These are phyloP conservation scores for Rhyacophila brunnea DNA, from an alignment of 1,140 invertebrate genomes.

Conservation along the genomic window DNA sequence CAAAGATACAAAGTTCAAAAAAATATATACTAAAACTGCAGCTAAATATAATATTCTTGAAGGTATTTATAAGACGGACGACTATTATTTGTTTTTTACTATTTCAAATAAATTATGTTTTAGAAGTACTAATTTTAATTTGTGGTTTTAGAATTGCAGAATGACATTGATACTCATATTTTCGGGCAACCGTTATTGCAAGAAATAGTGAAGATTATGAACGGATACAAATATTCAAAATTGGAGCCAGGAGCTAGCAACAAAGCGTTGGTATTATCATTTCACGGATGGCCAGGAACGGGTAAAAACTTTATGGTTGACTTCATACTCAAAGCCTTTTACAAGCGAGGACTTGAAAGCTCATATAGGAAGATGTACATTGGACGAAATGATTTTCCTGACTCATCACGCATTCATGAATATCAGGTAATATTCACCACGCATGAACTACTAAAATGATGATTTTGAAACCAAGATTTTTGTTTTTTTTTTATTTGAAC, in stretches of 20 bases:
- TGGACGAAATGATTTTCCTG: constrained; percentile 76
- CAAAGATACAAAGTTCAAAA: neutral
- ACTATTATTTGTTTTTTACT: neutral
- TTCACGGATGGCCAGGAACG: constrained; percentile 79
- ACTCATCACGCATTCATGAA: constrained; percentile 49
- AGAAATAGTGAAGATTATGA: constrained; percentile 13
- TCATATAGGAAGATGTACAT: constrained; percentile 80
- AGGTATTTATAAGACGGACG: neutral
- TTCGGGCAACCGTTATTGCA: constrained; percentile 24
- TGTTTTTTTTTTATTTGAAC: too few relatives aligned
- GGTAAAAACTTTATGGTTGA: constrained; percentile 87
- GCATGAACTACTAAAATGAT: too few relatives aligned
- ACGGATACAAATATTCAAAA: constrained; percentile 6
- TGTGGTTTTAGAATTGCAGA: constrained; percentile 14
- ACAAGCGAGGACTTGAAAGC: constrained; percentile 69
- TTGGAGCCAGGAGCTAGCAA: neutral
- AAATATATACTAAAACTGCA: neutral
- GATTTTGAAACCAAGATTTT: too few relatives aligned
- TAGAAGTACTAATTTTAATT: neutral
- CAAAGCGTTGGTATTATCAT: constrained; percentile 72
- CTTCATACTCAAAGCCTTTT: constrained; percentile 78
- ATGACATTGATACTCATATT: neutral
- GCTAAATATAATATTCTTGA: neutral
- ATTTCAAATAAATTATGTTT: neutral
- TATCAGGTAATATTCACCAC: constrained; percentile 42